Conservation (phyloP, 2,113 vertebrate species). For the Oenanthe oenanthe region DNA sequence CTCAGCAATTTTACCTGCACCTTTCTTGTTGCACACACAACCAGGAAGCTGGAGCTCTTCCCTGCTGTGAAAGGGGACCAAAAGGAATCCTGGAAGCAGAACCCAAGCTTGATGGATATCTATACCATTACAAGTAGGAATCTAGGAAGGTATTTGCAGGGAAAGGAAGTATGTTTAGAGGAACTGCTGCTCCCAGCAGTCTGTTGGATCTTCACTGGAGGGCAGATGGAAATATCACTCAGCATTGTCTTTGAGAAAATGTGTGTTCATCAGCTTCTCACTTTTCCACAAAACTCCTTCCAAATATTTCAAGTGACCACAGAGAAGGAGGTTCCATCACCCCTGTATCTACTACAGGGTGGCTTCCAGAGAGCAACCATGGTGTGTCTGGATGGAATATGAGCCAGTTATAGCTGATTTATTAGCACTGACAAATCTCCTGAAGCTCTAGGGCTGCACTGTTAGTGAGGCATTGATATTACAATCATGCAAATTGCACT, state of each 20-base stretch:
- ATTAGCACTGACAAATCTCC: background rate
- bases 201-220: background rate
- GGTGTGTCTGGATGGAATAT: background rate
- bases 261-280: background rate
- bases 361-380: background rate
- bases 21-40: background rate
- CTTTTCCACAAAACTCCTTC: background rate
- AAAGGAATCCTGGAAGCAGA: background rate
- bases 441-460: background rate
- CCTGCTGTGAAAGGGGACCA: background rate
- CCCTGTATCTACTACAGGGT: background rate
- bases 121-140: background rate
- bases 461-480: background rate
- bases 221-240: background rate
- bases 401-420: background rate
- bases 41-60: background rate
- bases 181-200: background rate
- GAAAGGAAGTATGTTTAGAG: background rate
- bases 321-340: background rate
- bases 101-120: background rate
- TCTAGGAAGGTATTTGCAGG: background rate
- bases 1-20: background rate
- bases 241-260: background rate
- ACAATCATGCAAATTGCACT: background rate
- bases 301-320: background rate